phyloP scores from a whole-genome alignment of 2,113 vertebrate species.

The Sylvietta virens region DNA sequence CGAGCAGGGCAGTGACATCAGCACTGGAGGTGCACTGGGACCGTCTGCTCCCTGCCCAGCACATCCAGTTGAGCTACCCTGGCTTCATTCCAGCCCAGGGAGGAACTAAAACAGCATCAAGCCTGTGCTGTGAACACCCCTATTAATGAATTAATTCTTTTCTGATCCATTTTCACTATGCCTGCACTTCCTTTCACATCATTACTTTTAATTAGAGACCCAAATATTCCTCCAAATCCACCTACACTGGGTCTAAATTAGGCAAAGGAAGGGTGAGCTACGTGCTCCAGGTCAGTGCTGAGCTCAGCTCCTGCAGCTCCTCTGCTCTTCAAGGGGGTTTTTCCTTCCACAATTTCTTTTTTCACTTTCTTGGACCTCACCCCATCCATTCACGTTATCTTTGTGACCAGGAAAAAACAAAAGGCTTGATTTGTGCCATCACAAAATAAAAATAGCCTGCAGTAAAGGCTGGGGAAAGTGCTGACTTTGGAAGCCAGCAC shows the following conservation, averaged over 20 bases:
- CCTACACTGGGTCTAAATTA: not conserved
- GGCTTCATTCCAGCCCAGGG: not conserved
- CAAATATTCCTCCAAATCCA: not conserved
- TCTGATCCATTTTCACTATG: slow-evolving; percentile 29
- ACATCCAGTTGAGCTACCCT: not conserved
- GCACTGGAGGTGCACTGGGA: not conserved
- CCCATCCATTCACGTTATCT: not conserved
- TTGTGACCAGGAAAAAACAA: not conserved
- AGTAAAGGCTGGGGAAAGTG: not conserved
- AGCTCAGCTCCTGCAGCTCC: not conserved
- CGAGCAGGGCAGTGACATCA: not conserved
- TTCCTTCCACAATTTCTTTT: not conserved
- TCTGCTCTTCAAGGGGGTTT: not conserved
- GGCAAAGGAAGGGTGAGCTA: not conserved
- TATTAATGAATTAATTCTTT: not conserved
- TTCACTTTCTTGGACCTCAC: not conserved
- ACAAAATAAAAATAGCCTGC: not conserved
- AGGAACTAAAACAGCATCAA: not conserved
- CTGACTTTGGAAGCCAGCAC: not conserved
- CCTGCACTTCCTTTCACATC: slow-evolving; percentile 38
- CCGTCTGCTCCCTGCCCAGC: not conserved
- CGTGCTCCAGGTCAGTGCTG: slow-evolving; percentile 23
- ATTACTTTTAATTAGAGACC: not conserved
- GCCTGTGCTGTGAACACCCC: not conserved
- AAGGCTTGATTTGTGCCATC: not conserved